These are phyloP conservation scores for Calliopsis andreniformis DNA, from an alignment of 1,140 invertebrate species.

Conservation along the genomic window DNA sequence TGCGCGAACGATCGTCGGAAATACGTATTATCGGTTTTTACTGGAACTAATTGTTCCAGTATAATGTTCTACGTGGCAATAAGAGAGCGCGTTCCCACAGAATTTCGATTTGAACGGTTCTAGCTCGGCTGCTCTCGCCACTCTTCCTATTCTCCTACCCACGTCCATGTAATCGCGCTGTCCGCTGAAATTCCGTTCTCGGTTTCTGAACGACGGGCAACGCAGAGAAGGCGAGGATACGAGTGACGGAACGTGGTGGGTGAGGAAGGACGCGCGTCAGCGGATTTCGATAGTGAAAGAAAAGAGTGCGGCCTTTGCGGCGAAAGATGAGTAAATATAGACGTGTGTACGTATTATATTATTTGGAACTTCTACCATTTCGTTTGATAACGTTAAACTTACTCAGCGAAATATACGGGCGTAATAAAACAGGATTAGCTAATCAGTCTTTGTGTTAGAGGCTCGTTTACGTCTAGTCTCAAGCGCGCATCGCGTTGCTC, in stretches of 20 bases:
- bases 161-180: background rate
- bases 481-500: constrained; percentile 48
- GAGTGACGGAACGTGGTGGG: too few relatives aligned
- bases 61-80: too few relatives aligned
- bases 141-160: background rate
- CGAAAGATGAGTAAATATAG: constrained; percentile 11
- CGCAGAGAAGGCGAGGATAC: too few relatives aligned
- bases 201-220: too few relatives aligned
- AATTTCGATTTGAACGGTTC: background rate
- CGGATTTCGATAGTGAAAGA: background rate
- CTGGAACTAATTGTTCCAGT: too few relatives aligned
- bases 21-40: too few relatives aligned
- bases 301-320: background rate
- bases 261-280: background rate
- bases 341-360: constrained; percentile 43
- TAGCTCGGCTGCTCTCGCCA: too few relatives aligned
- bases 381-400: constrained; percentile 75
- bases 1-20: too few relatives aligned
- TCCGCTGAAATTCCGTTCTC: background rate
- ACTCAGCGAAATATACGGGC: constrained; percentile 76
- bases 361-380: constrained; percentile 77
- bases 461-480: constrained; percentile 78
- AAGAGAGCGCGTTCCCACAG: background rate
- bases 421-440: constrained; percentile 79
- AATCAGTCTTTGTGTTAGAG: constrained; percentile 82